Evolutionary conservation across 2,888 invertebrate genomes (phyloP).

Genomic region (Troilus luridus): DNA sequence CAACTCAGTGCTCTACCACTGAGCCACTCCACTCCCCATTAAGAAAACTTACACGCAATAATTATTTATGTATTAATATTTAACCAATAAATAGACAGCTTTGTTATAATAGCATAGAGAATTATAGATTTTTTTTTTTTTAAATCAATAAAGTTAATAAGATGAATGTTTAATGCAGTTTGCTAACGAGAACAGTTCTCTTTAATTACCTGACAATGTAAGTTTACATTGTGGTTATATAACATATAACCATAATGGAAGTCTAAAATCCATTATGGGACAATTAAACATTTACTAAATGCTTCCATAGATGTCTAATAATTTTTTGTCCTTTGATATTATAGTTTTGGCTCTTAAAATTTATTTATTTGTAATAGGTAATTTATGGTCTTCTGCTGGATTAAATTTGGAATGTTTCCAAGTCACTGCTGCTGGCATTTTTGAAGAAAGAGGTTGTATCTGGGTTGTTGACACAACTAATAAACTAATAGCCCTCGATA

Average conservation of each 20-base stretch:
- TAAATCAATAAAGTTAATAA: background rate
- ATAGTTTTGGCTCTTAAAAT: background rate
- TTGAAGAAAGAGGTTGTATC: conserved; percentile 68
- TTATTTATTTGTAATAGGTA: conserved; percentile 63
- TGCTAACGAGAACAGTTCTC: too few species aligned
- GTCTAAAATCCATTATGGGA: too few species aligned
- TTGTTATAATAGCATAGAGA: background rate
- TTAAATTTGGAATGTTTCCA: conserved; percentile 65
- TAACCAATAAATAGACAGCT: too few species aligned
- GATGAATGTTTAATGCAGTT: background rate
- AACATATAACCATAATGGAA: too few species aligned
- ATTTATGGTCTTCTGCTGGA: conserved; percentile 65
- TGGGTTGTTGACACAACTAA: conserved; percentile 69
- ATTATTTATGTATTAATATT: too few species aligned
- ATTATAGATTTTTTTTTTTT: background rate
- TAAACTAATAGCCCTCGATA: conserved; percentile 68
- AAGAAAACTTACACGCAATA: too few species aligned
- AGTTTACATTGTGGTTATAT: too few species aligned
- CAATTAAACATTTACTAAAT: too few species aligned
- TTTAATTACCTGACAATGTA: too few species aligned
- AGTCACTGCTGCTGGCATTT: conserved; percentile 67
- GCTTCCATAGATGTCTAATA: too few species aligned
- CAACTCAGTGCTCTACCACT: too few species aligned
- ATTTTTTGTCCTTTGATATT: background rate
- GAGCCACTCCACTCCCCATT: too few species aligned